A percentile compares a stretch with the other conserved stretches of the same genome.
These are phyloP conservation scores for Fulica atra DNA, from an alignment of 2,113 vertebrate genomes.

Conservation along the genomic window DNA sequence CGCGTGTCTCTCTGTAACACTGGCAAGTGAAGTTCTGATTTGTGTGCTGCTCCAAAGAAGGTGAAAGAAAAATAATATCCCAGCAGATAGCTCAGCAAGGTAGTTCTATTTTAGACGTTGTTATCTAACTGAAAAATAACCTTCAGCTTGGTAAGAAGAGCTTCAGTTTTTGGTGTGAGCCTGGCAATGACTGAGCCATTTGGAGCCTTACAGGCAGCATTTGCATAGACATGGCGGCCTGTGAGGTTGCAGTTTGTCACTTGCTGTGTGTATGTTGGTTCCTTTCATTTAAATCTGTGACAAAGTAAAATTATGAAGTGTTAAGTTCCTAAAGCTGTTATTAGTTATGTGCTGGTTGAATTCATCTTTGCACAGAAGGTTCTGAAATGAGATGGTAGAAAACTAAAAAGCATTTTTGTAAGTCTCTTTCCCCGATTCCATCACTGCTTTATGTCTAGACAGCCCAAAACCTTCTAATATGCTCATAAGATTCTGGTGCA, in stretches of 20 bases:
- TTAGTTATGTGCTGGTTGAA: constrained; percentile 9
- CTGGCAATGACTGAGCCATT: constrained; percentile 68
- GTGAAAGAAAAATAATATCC: constrained; percentile 64
- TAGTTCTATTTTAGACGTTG: constrained; percentile 70
- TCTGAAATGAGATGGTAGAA: constrained; percentile 7
- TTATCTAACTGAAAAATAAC: constrained; percentile 76
- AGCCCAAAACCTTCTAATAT: not conserved
- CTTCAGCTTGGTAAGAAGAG: constrained; percentile 54
- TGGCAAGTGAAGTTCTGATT: not conserved
- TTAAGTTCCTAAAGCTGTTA: not conserved
- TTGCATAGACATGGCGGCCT: constrained; percentile 64
- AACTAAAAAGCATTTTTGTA: not conserved
- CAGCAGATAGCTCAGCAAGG: constrained; percentile 61
- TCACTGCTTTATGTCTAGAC: not conserved
- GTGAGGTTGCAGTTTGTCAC: constrained; percentile 76
- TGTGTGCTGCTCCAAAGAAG: not conserved
- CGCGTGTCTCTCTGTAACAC: not conserved
- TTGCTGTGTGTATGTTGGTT: constrained; percentile 14
- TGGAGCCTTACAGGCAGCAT: constrained; percentile 72
- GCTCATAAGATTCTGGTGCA: not conserved
- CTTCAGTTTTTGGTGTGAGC: constrained; percentile 61
- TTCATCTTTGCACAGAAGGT: constrained; percentile 1
- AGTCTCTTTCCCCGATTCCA: not conserved
- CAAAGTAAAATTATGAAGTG: not conserved
- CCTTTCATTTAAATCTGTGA: constrained; percentile 27